These are phyloP conservation scores for Patella pellucida DNA, from an alignment of 2,888 invertebrate genomes.

Conservation along the genomic window DNA sequence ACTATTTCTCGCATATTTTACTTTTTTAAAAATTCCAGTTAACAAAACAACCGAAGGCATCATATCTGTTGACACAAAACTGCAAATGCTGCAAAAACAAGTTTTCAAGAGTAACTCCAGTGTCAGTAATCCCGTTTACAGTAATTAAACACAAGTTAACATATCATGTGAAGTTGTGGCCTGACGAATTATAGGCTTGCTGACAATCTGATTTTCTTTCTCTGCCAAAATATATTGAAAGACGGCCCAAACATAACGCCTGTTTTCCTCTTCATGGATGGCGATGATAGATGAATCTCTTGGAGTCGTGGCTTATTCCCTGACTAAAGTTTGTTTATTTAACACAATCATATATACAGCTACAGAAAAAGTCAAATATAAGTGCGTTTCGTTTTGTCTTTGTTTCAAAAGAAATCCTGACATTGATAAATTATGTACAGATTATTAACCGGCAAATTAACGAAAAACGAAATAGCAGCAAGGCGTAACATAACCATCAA, in stretches of 20 bases:
- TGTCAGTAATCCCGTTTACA: too few relatives aligned
- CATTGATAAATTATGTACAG: constrained; percentile 10
- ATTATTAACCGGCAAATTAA: not conserved
- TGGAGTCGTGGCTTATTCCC: not conserved
- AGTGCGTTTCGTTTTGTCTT: not conserved
- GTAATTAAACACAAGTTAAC: too few relatives aligned
- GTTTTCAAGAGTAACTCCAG: too few relatives aligned
- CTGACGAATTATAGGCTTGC: constrained; percentile 23
- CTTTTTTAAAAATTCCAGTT: too few relatives aligned
- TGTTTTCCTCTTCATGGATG: not conserved
- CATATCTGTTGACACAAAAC: too few relatives aligned
- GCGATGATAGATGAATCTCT: not conserved
- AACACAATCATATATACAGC: constrained; percentile 7
- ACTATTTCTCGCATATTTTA: too few relatives aligned
- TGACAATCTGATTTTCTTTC: constrained; percentile 33
- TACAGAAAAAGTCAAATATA: not conserved
- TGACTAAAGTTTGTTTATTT: constrained; percentile 6
- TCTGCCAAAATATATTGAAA: constrained; percentile 16
- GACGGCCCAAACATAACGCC: not conserved
- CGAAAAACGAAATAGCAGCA: not conserved
- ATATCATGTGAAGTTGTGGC: not conserved
- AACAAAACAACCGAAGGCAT: too few relatives aligned
- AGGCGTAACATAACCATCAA: not conserved
- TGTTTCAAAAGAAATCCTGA: not conserved
- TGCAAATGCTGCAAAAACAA: too few relatives aligned